Conservation (phyloP, 1,140 invertebrate genomes). For the Euglossa dilemma region DNA sequence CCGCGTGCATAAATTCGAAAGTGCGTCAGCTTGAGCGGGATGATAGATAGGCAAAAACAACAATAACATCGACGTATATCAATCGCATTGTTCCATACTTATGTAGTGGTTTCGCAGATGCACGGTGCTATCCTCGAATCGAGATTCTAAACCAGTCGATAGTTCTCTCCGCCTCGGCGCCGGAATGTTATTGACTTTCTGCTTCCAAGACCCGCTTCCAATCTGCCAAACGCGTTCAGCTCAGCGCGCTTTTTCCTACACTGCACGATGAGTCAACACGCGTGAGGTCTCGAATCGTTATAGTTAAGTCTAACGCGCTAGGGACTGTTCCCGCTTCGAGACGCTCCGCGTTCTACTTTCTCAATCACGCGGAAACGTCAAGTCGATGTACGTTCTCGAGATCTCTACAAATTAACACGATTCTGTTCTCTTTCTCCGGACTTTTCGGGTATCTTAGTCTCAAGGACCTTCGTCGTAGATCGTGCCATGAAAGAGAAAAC, state of each 20-base stretch:
- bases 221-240: background rate
- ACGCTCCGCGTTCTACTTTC: too few relatives aligned
- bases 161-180: conserved; percentile 54
- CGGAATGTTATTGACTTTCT: conserved; percentile 61
- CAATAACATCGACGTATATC: conserved; percentile 15
- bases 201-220: conserved; percentile 34
- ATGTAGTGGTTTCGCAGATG: conserved; percentile 17
- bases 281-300: too few relatives aligned
- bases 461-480: too few relatives aligned
- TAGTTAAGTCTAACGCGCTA: too few relatives aligned
- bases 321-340: too few relatives aligned
- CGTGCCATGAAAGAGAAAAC: too few relatives aligned
- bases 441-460: too few relatives aligned
- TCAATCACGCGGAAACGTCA: too few relatives aligned
- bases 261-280: too few relatives aligned
- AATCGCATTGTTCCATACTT: conserved; percentile 31
- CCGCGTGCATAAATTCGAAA: background rate
- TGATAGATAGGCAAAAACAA: background rate
- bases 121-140: conserved; percentile 22
- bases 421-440: background rate
- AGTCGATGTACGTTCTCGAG: background rate
- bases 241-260: background rate
- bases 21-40: background rate
- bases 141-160: conserved; percentile 49
- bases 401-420: background rate